Conservation (phyloP, 2,888 invertebrate genomes). For the Eretmocerus hayati region DNA sequence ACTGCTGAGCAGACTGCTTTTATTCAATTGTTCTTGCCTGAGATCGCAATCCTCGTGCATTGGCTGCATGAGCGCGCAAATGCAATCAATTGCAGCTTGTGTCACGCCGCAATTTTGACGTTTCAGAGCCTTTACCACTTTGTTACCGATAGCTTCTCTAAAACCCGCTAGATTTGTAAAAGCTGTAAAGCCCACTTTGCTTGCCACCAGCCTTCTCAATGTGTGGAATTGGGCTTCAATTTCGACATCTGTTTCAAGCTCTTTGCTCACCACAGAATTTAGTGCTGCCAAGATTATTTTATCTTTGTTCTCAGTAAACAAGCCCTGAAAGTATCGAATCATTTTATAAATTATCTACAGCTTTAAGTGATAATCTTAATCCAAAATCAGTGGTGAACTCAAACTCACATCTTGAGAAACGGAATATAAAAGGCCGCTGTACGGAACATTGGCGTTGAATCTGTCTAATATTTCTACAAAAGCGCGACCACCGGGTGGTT, state of each 20-base stretch:
- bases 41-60: constrained; percentile 96
- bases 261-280: constrained; percentile 72
- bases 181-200: constrained; percentile 95
- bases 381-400: no score
- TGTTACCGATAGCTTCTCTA: constrained; percentile 88
- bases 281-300: constrained; percentile 90
- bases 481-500: constrained; percentile 57
- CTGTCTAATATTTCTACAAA: constrained; percentile 80
- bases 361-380: not conserved
- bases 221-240: constrained; percentile 95
- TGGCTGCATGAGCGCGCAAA: constrained; percentile 97
- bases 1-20: constrained; percentile 87
- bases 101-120: constrained; percentile 84
- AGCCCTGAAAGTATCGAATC: constrained; percentile 71
- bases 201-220: constrained; percentile 84
- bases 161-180: constrained; percentile 87
- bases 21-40: constrained; percentile 95
- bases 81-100: constrained; percentile 94
- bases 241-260: constrained; percentile 59
- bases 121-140: constrained; percentile 84
- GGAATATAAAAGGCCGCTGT: constrained; percentile 93
- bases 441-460: constrained; percentile 96
- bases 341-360: constrained; percentile 4
- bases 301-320: constrained; percentile 98
- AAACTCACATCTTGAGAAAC: constrained; percentile 88